A percentile compares a stretch with the other conserved stretches of the same genome.
Conservation (phyloP, 2,888 invertebrate genomes). For the Aphrophora alni region DNA sequence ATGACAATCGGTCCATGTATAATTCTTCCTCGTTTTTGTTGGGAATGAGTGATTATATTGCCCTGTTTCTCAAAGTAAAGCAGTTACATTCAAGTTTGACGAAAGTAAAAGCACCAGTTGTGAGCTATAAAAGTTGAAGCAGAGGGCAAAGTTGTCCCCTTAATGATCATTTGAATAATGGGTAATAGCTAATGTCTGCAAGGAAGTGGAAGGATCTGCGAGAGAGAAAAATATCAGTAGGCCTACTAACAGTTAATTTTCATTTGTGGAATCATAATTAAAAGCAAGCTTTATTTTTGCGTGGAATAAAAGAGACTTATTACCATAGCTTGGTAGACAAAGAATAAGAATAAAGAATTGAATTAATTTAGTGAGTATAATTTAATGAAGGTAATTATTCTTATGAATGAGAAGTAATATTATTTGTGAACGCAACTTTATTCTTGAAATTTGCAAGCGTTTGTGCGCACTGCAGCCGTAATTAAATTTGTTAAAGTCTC, state of each 20-base stretch:
- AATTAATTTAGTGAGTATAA: neutral
- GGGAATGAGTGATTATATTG: too few species aligned
- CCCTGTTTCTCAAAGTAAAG: too few species aligned
- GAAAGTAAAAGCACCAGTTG: neutral
- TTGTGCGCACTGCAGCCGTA: too few species aligned
- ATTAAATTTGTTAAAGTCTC: too few species aligned
- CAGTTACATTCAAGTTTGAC: too few species aligned
- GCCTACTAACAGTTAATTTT: neutral
- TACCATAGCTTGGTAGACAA: neutral
- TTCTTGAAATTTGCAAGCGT: too few species aligned
- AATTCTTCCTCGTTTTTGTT: too few species aligned
- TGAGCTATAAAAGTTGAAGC: neutral
- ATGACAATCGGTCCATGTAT: too few species aligned
- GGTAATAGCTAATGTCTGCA: neutral
- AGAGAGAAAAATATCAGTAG: neutral
- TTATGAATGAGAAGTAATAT: too few species aligned
- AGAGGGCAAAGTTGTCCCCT: neutral
- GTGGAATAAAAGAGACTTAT: neutral
- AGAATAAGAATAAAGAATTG: neutral
- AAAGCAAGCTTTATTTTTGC: neutral
- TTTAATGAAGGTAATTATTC: neutral
- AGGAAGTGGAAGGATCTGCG: neutral
- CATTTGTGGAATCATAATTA: neutral
- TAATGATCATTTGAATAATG: neutral
- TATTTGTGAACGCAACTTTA: too few species aligned